Percentiles rank a stretch among this genome's conserved stretches.
Evolutionary conservation across 2,888 invertebrate species (phyloP).

Genomic region (Phortica magna): DNA sequence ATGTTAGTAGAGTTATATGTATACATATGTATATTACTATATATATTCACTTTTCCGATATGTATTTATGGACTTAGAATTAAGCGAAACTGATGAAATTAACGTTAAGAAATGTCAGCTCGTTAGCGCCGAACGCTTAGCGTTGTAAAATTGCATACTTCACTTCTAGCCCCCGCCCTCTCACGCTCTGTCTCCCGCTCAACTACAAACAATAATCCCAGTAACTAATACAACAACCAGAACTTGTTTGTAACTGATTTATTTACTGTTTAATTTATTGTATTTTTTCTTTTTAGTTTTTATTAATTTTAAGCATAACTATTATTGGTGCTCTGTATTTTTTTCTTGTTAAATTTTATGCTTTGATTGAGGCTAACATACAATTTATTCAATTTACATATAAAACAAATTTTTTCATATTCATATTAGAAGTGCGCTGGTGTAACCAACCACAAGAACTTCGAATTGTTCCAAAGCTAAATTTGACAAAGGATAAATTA

Average conservation of each 20-base stretch:
- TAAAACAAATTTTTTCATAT: slow-evolving; percentile 7
- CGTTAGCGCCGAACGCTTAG: slow-evolving; percentile 59
- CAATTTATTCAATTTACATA: background rate
- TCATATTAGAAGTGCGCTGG: background rate
- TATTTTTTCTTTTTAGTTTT: slow-evolving; percentile 6
- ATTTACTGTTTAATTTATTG: background rate
- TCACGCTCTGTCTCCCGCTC: no score
- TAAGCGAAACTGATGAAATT: background rate
- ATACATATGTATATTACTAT: background rate
- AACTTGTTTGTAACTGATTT: background rate
- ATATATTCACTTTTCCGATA: background rate
- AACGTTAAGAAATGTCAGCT: slow-evolving; percentile 54
- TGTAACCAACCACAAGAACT: slow-evolving; percentile 39
- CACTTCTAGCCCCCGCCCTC: no score
- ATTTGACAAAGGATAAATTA: no score
- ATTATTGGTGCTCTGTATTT: slow-evolving; percentile 62
- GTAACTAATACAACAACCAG: no score
- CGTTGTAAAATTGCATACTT: slow-evolving; percentile 58
- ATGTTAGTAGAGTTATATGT: slow-evolving; percentile 40
- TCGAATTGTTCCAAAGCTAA: no score
- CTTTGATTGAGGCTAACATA: slow-evolving; percentile 28
- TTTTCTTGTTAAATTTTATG: slow-evolving; percentile 27
- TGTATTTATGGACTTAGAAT: slow-evolving; percentile 11
- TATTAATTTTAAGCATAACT: slow-evolving; percentile 56
- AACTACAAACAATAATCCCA: background rate